Evolutionary conservation across 1,140 invertebrate genomes (phyloP).

Genomic region (Camponotus pennsylvanicus): DNA sequence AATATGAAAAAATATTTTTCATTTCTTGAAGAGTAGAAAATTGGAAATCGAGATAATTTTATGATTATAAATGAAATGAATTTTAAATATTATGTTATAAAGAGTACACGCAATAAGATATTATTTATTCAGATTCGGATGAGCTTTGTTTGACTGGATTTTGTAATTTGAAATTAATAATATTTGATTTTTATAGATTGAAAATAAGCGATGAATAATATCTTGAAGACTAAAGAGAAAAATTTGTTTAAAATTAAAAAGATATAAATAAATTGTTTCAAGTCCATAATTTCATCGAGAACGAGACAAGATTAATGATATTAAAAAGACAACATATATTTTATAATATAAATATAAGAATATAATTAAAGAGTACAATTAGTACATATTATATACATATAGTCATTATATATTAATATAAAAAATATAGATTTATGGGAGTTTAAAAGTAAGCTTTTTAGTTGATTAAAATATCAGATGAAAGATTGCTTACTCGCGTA

Average conservation of each 20-base stretch:
- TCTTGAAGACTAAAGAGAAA: not conserved
- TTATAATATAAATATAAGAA: not conserved
- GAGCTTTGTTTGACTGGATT: not conserved
- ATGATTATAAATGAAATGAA: constrained; percentile 15
- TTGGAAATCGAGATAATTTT: constrained; percentile 8
- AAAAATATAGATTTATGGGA: not conserved
- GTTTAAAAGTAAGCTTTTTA: not conserved
- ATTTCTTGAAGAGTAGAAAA: not conserved
- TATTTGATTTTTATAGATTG: not conserved
- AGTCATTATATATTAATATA: not conserved
- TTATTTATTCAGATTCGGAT: not conserved
- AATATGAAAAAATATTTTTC: not conserved
- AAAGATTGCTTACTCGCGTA: not conserved
- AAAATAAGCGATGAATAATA: not conserved
- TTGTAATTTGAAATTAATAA: not conserved
- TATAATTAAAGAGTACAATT: not conserved
- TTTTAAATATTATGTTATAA: not conserved
- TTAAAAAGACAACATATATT: not conserved
- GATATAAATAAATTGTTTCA: not conserved
- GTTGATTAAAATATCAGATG: constrained; percentile 1
- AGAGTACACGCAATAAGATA: not conserved
- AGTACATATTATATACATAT: not conserved
- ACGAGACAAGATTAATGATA: not conserved
- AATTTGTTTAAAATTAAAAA: not conserved
- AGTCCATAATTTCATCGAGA: not conserved